Percentiles rank a stretch among this genome's conserved stretches.
Evolutionary conservation across 2,113 vertebrate species (phyloP).

Genomic region (Larimichthys polyactis): DNA sequence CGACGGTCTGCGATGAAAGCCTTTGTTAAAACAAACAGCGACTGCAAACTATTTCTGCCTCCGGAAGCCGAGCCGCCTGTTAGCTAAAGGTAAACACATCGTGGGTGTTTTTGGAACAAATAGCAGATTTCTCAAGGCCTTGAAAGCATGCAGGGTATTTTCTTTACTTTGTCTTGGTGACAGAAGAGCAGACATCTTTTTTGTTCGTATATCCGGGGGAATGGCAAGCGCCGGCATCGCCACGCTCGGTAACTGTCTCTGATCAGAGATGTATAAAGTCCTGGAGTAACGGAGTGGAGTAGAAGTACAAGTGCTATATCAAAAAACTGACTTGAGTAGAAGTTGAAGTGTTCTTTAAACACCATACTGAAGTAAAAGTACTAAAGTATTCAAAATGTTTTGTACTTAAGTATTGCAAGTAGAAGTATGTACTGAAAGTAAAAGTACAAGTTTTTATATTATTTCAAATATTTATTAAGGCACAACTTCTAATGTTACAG

Average conservation of each 20-base stretch:
- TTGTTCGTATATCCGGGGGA: slow-evolving; percentile 11
- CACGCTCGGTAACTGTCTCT: not conserved
- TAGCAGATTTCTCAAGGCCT: slow-evolving; percentile 24
- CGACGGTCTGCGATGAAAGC: slow-evolving; percentile 36
- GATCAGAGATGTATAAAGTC: not conserved
- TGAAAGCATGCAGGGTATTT: slow-evolving; percentile 28
- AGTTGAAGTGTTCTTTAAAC: no score
- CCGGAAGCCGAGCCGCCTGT: slow-evolving; percentile 27
- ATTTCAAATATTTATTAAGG: no score
- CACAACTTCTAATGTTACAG: no score
- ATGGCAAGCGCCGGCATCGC: not conserved
- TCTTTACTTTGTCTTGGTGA: slow-evolving; percentile 31
- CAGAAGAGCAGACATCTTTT: slow-evolving; percentile 17
- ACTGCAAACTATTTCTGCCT: slow-evolving; percentile 33
- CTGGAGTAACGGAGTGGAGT: no score
- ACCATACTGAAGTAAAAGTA: no score
- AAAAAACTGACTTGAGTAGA: no score
- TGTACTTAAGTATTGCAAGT: no score
- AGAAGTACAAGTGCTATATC: no score
- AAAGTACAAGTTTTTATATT: no score
- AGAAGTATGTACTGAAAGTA: no score
- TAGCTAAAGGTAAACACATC: slow-evolving; percentile 48
- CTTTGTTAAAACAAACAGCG: slow-evolving; percentile 50
- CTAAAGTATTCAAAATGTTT: no score
- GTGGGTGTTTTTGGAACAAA: slow-evolving; percentile 53